Evolutionary conservation across 1,140 invertebrate species (phyloP).

Genomic region (Heliconius himera): DNA sequence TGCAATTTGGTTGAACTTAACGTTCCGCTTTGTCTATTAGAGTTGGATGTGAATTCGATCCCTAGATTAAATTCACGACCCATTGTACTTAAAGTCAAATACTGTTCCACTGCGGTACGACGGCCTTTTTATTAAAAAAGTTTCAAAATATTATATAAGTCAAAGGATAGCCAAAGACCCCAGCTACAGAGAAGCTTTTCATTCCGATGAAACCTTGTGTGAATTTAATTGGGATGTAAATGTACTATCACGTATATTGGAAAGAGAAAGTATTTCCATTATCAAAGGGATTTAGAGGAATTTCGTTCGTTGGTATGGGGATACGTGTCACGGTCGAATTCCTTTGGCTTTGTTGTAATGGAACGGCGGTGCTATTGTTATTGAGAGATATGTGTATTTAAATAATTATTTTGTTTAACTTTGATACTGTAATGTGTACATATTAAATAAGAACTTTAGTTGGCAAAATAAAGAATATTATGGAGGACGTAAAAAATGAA

Average conservation of each 20-base stretch:
- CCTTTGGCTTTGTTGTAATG: constrained; percentile 21
- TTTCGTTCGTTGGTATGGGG: constrained; percentile 20
- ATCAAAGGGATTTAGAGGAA: constrained; percentile 21
- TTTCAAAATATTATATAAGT: neutral
- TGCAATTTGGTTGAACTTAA: too few relatives aligned
- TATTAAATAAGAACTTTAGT: too few relatives aligned
- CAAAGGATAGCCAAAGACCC: neutral
- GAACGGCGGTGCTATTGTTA: neutral
- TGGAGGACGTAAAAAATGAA: too few relatives aligned
- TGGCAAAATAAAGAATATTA: too few relatives aligned
- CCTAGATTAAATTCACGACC: too few relatives aligned
- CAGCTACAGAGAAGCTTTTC: neutral
- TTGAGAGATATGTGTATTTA: neutral
- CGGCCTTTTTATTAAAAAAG: too few relatives aligned
- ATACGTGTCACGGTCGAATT: constrained; percentile 20
- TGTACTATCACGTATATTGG: constrained; percentile 10
- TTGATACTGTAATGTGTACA: neutral
- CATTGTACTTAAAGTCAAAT: too few relatives aligned
- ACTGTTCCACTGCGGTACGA: too few relatives aligned
- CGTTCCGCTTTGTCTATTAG: too few relatives aligned
- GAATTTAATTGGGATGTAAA: neutral
- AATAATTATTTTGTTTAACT: neutral
- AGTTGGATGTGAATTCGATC: too few relatives aligned
- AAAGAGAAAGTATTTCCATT: constrained; percentile 24
- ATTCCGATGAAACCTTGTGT: neutral